Evolutionary conservation across 2,888 invertebrate genomes (phyloP).

Genomic region (Alloscopus bannaensis): DNA sequence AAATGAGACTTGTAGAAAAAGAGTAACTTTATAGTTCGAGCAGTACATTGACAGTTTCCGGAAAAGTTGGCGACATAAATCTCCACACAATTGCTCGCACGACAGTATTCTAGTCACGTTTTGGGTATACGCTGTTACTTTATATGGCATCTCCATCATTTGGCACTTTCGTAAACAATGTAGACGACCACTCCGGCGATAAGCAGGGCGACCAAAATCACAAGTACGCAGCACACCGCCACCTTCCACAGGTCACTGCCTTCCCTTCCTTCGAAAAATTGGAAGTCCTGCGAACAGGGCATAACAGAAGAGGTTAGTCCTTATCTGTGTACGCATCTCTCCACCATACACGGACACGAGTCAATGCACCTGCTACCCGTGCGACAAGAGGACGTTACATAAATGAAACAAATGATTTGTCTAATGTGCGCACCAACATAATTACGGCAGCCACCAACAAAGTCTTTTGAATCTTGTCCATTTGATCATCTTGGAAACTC

Average conservation of each 20-base stretch:
- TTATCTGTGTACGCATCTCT: background rate
- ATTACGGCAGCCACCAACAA: conserved; percentile 46
- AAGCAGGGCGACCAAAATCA: conserved; percentile 27
- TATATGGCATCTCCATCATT: conserved; percentile 24
- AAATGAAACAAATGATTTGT: conserved; percentile 1
- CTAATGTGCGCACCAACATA: conserved; percentile 53
- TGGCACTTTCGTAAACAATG: conserved; percentile 48
- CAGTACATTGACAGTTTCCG: too few relatives aligned
- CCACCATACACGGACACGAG: background rate
- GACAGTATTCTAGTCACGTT: too few relatives aligned
- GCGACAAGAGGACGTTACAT: background rate
- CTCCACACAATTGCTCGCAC: too few relatives aligned
- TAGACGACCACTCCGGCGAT: conserved; percentile 40
- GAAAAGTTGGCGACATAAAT: too few relatives aligned
- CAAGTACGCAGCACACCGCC: conserved; percentile 42
- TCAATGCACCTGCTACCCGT: too few relatives aligned
- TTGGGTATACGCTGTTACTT: too few relatives aligned
- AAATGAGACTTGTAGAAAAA: too few relatives aligned
- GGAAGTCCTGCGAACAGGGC: conserved; percentile 44
- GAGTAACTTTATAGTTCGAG: too few relatives aligned
- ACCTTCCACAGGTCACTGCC: conserved; percentile 49
- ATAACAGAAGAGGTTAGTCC: background rate
- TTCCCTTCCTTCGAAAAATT: conserved; percentile 54
- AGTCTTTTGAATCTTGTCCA: conserved; percentile 41
- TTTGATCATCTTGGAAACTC: conserved; percentile 43